Percentiles rank a stretch among this genome's conserved stretches.
These are phyloP conservation scores for Cavia porcellus DNA, from an alignment of 2,113 vertebrate genomes.

Conservation along the genomic window DNA sequence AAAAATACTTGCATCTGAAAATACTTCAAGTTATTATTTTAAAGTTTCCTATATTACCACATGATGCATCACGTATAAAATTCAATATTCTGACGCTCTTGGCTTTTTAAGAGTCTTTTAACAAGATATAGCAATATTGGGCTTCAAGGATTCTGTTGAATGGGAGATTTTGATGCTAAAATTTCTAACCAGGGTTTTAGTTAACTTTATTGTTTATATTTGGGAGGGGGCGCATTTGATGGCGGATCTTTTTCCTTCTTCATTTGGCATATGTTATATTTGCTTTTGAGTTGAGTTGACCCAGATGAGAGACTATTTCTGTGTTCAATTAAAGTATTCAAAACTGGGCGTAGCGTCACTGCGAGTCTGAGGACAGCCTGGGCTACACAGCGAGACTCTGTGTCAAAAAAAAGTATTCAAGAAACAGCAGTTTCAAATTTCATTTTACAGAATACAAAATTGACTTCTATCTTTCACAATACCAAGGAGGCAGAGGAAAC, in stretches of 20 bases:
- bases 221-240: not conserved
- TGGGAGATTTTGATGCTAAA: not conserved
- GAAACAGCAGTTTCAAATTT: conserved; percentile 34
- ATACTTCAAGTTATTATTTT: conserved; percentile 51
- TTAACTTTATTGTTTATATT: conserved; percentile 1
- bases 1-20: conserved; percentile 38
- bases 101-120: conserved; percentile 32
- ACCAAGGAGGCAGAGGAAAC: conserved; percentile 24
- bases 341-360: not conserved
- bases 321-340: not conserved
- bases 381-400: not conserved
- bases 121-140: not conserved
- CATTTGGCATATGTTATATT: conserved; percentile 41
- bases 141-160: not conserved
- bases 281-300: conserved; percentile 49
- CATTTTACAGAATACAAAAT: not conserved
- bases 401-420: not conserved
- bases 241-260: conserved; percentile 26
- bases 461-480: not conserved
- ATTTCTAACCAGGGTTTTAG: not conserved
- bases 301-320: not conserved
- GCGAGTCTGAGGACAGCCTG: not conserved
- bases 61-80: conserved; percentile 28
- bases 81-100: conserved; percentile 23
- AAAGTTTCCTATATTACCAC: not conserved